phyloP scores from a whole-genome alignment of 2,113 vertebrate genomes.

The Oryzias melastigma region DNA sequence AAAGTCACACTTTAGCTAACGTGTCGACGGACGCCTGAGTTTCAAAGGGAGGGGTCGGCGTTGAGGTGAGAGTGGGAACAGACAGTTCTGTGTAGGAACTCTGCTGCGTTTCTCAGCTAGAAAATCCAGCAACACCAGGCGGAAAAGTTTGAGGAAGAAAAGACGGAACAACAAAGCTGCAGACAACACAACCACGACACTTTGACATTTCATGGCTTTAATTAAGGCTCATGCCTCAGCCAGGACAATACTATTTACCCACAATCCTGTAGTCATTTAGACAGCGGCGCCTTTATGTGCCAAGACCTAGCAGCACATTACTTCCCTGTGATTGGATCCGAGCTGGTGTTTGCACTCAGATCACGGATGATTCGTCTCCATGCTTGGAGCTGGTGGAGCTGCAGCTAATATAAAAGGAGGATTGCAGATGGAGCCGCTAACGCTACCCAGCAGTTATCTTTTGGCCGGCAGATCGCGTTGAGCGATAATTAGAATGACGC shows the following conservation, averaged over 20 bases:
- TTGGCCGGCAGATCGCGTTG: conserved; percentile 17
- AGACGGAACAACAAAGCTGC: too few species aligned
- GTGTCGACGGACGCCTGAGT: too few species aligned
- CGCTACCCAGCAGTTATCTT: conserved; percentile 39
- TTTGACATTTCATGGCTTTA: conserved; percentile 13
- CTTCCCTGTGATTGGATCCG: conserved; percentile 6
- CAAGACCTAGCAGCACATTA: conserved; percentile 5
- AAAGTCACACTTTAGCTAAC: too few species aligned
- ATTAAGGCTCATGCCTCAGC: conserved; percentile 22
- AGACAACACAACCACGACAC: conserved; percentile 5
- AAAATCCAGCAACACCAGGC: too few species aligned
- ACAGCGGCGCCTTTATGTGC: conserved; percentile 17
- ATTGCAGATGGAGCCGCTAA: conserved; percentile 50
- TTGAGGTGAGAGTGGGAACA: too few species aligned
- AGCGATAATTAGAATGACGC: conserved; percentile 34
- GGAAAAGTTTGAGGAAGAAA: too few species aligned
- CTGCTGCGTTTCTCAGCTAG: too few species aligned
- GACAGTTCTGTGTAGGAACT: too few species aligned
- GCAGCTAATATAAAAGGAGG: conserved; percentile 27
- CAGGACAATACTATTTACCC: conserved; percentile 33
- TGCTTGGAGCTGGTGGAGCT: conserved; percentile 3
- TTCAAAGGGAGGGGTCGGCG: too few species aligned
- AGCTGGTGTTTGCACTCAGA: conserved; percentile 27
- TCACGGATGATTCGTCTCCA: conserved; percentile 6
- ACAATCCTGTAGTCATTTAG: conserved; percentile 26